Conservation (phyloP, 1,140 invertebrate genomes). For the Belonocnema kinseyi region DNA sequence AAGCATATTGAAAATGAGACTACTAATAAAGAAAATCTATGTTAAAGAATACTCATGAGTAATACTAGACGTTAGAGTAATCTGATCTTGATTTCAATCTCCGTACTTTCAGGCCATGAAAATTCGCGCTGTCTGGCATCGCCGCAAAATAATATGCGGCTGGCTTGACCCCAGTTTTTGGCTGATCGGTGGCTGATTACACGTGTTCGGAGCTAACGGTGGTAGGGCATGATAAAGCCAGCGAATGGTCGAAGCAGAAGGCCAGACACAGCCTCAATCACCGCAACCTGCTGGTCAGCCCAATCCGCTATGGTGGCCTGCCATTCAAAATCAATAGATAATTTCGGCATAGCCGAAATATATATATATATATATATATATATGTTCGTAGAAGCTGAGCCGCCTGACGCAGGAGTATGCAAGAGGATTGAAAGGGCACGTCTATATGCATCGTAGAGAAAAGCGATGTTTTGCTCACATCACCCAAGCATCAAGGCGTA, state of each 20-base stretch:
- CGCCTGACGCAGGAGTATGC: neutral
- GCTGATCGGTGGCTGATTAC: constrained; percentile 72
- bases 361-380: too few relatives aligned
- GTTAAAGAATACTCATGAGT: neutral
- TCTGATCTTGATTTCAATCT: constrained; percentile 25
- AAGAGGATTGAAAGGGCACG: constrained; percentile 31
- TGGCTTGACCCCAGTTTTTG: constrained; percentile 64
- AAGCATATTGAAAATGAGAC: constrained; percentile 1
- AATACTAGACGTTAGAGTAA: neutral
- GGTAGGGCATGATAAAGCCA: constrained; percentile 71
- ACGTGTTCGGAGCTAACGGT: constrained; percentile 66
- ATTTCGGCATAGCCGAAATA: constrained; percentile 62
- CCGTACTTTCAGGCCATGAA: constrained; percentile 9
- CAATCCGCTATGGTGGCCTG: constrained; percentile 69
- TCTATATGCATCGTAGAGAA: constrained; percentile 38
- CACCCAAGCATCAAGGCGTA: constrained; percentile 58
- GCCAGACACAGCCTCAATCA: constrained; percentile 73
- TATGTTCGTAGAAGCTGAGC: neutral
- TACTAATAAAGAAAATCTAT: neutral
- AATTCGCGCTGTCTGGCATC: neutral
- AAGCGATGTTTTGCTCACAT: constrained; percentile 56
- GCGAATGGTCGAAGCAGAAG: constrained; percentile 69
- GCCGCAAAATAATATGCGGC: constrained; percentile 66
- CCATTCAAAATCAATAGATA: constrained; percentile 74
- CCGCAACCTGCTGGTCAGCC: constrained; percentile 72